These are phyloP conservation scores for Aplocera efformata DNA, from an alignment of 2,888 invertebrate genomes.

Conservation along the genomic window DNA sequence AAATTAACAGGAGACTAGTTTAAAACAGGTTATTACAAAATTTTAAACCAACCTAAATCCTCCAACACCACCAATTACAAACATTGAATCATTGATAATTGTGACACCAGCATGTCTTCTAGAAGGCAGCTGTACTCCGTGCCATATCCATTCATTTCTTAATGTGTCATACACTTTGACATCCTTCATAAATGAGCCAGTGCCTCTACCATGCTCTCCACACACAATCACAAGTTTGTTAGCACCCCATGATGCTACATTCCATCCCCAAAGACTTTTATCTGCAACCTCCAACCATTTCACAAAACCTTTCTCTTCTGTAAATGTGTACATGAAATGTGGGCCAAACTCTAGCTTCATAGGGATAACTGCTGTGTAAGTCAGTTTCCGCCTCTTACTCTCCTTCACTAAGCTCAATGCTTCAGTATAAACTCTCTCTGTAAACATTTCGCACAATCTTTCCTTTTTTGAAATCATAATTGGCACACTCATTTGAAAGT, in stretches of 20 bases:
- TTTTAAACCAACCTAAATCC: conserved; percentile 59
- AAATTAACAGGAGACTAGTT: too few relatives aligned
- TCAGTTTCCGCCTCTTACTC: conserved; percentile 42
- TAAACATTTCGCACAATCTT: conserved; percentile 43
- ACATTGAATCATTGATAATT: conserved; percentile 51
- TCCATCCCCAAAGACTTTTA: conserved; percentile 70
- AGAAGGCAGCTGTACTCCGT: conserved; percentile 54
- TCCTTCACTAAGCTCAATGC: conserved; percentile 43
- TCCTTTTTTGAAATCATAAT: conserved; percentile 34
- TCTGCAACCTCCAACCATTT: conserved; percentile 61
- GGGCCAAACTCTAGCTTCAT: conserved; percentile 42
- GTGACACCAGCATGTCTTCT: conserved; percentile 60
- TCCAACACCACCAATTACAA: conserved; percentile 66
- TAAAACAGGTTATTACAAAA: conserved; percentile 11
- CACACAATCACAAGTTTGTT: conserved; percentile 58
- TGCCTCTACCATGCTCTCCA: conserved; percentile 63
- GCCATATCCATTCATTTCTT: conserved; percentile 54
- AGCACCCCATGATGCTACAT: conserved; percentile 54
- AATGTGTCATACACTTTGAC: conserved; percentile 61
- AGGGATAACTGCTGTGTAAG: conserved; percentile 47
- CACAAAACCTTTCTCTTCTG: conserved; percentile 43
- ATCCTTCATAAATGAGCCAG: conserved; percentile 56
- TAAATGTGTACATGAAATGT: conserved; percentile 52
- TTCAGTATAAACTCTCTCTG: conserved; percentile 56
- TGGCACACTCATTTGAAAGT: conserved; percentile 29